Base-by-base conservation (phyloP, 2,113 vertebrate genomes). In the Zeus faber region DNA sequence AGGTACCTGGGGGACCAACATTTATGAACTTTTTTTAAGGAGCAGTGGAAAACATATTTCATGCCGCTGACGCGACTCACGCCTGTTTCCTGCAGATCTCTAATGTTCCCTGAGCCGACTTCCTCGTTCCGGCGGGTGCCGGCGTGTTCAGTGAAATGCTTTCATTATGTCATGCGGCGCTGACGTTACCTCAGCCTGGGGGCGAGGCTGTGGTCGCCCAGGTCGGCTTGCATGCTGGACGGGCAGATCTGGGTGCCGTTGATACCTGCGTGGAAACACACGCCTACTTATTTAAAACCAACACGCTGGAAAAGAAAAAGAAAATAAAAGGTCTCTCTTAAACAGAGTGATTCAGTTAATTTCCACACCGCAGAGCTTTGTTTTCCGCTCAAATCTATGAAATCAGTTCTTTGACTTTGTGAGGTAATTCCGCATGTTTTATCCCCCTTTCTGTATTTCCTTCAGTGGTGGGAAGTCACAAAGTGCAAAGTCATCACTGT, bases 201-300 rank as follows among this genome's bases (percentile, higher is more conserved):
- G 1, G 86, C 69, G 0, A 69, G 23, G 7, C 77, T 85, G 25
- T 86, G 65, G 27, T 97, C 86, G 0, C 80, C 31, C 0, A 76
- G 3, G 2, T 88, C 76, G 10, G 70, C 86, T 8, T 65, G 49
- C 44, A 78, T 54, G 5, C 59, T 78, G 14, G 40, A 45, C 43
- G 96, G 96, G 76, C 96, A 99, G 68, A 99, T 89, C 83, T 91
- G 89, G 0, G 94, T 96, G 21, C 95, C 95, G 0, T 99, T 98
- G 89, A 99, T 91, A 29, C 84, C 96, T 99, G 73, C 8, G 21
- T 45, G 59, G 57, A 40, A 61, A 64, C 33, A 50, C 18, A 56
- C 8, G 17, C 55, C 1, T 59, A 45, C 10, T 4, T 54, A 18
- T 16, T 33, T 13, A 43, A 9, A 13, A 23, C 55, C 2, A 41